Evolutionary conservation across 1,140 invertebrate species (phyloP), one percentile per base, ranked within the genome.

Genomic region (Archegozetes longisetosus): DNA sequence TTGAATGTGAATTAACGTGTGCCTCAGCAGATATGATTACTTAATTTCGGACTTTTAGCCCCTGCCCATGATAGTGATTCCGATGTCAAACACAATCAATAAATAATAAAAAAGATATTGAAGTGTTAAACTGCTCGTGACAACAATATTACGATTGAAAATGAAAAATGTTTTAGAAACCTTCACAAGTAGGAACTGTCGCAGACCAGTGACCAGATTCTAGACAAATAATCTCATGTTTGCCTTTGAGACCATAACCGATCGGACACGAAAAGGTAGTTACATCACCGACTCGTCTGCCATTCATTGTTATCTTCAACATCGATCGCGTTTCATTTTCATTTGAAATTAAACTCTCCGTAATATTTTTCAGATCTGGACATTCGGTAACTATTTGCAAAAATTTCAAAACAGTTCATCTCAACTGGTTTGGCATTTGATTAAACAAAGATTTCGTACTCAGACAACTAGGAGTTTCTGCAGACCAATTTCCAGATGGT

Each of bases 161-260:
- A n/a, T n/a, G n/a, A n/a, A n/a, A n/a, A n/a, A n/a, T n/a, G n/a
- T n/a, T n/a, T n/a, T n/a, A n/a, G n/a, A n/a, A n/a, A 84, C 84
- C 86, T 74, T 86, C 84, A 71, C 86, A 90, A 52, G 82, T 78
- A 12, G 86, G 86, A 62, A 85, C 73, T 3, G 82, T 81, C 1
- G 81, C 78, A 66, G 82, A 86, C 86, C 86, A 90, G 68, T 86
- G 85, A 24, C 85, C 85, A 55, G 84, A 85, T 12, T 85, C 82
- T 22, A 85, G 69, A 71, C 86, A 90, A 53, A 82, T 78, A 6
- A 85, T 80, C 70, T 85, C 83, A 3, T 78, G 68, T 1, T 81
- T 75, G 0, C 87, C 87, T 28, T 78, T 72, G n/a, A 89, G 74
- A 26, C 82, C 82, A 72, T 80, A 88, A 26, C 87, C 86, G 47